Evolutionary conservation across 2,797 vertebrate genomes (phyloP), one percentile per base, ranked within the genome.

Genomic region (Microhierax caerulescens): DNA sequence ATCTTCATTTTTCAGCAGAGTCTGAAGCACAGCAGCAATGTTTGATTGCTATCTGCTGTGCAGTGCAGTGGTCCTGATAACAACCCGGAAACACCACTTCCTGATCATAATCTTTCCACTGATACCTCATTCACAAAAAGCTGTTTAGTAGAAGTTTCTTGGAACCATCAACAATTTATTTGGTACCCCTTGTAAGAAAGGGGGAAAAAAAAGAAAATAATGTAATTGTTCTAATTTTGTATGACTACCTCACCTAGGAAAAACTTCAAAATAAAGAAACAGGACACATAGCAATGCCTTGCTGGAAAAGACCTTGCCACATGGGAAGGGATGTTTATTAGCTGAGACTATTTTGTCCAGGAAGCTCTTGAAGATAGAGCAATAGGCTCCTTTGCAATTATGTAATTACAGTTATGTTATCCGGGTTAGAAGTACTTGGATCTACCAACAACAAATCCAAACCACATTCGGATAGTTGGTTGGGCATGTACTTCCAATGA

Each of bases 31-130:
- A 51, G 86, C 13, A 13, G 17, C 68, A 63, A 36, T 61, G 70
- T 89, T 93, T 86, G 86, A 78, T 95, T 88, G 43, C 69, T 92
- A 59, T 84, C 84, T 92, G 77, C 69, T 15, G 3, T 74, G 91
- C 73, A 86, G 53, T 93, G 28, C 72, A 76, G 50, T 37, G 30
- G 60, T 67, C 56, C 60, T 84, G 79, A 86, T 51, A 92, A 73
- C 30, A 89, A 72, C 56, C 30, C 73, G 45, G 69, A 85, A 88
- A 67, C 74, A 65, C 27, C 48, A 70, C 65, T 94, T 81, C 47
- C 36, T 91, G 51, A 59, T 77, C 34, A 20, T 80, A 81, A 77
- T 74, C 56, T 84, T 95, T 84, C 64, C 1, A 2, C 22, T 91
- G 86, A 78, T 11, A 63, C 21, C 77, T 39, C 27, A 47, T 50